Conservation (phyloP, 2,797 vertebrate species). For the Vultur gryphus region DNA sequence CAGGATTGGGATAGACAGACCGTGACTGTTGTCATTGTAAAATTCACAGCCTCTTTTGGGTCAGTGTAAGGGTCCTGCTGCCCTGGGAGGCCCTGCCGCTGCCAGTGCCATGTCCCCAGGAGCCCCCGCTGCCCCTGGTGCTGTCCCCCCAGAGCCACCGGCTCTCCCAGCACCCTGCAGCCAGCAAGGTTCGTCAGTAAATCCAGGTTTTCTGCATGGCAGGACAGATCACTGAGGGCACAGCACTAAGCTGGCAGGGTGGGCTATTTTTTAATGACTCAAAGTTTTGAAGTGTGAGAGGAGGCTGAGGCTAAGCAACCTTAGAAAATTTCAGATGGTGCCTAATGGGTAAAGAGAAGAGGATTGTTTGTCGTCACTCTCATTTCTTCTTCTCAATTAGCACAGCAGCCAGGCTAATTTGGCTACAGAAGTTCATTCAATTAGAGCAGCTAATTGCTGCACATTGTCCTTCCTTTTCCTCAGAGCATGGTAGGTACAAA, state of each 20-base stretch:
- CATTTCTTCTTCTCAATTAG: neutral
- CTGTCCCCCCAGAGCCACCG: neutral
- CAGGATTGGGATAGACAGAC: neutral
- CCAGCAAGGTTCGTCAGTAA: neutral
- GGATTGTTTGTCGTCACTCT: neutral
- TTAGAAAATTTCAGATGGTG: neutral
- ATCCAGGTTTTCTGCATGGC: neutral
- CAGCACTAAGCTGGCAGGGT: neutral
- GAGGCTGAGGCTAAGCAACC: neutral
- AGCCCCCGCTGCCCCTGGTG: neutral
- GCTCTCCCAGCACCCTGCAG: neutral
- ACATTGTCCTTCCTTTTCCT: neutral
- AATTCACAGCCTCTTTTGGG: neutral
- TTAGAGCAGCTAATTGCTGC: neutral
- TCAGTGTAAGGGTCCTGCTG: neutral
- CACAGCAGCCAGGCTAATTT: neutral
- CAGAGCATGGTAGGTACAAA: rapidly evolving
- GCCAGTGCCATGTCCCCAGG: neutral
- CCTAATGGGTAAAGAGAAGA: neutral
- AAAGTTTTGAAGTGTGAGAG: neutral
- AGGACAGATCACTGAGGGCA: neutral
- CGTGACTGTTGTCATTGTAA: neutral
- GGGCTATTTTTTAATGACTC: neutral
- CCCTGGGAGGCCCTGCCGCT: neutral
- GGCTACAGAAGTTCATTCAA: neutral